Percentiles rank a stretch among this genome's conserved stretches.
These are phyloP conservation scores for Chiridota heheva DNA, from an alignment of 35 echinoderm and acorn worm species.

Conservation along the genomic window DNA sequence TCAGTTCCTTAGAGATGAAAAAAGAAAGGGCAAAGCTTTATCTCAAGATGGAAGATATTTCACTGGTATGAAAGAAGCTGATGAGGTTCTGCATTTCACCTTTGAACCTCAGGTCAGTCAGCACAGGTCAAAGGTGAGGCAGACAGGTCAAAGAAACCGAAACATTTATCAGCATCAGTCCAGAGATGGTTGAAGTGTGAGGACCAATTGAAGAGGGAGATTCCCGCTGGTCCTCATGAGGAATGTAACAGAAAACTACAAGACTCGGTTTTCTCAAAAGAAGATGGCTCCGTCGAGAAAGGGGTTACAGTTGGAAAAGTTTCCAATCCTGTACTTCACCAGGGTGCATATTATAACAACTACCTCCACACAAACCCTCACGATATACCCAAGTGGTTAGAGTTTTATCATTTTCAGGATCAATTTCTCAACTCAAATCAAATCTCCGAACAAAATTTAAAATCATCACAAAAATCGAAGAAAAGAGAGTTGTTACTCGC, in stretches of 20 bases:
- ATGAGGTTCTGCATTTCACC: background rate
- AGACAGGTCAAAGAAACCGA: no score
- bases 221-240: constrained; percentile 73
- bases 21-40: constrained; percentile 59
- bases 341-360: constrained; percentile 55
- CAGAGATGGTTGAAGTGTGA: background rate
- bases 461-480: constrained; percentile 13
- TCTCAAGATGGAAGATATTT: constrained; percentile 59
- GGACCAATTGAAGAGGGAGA: constrained; percentile 1
- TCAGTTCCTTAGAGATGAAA: constrained; percentile 15
- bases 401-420: constrained; percentile 91
- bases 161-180: constrained; percentile 5
- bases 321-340: constrained; percentile 9
- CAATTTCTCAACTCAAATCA: constrained; percentile 21
- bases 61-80: constrained; percentile 7
- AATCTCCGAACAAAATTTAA: background rate
- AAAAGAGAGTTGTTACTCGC: constrained; percentile 43
- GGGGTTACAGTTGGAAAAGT: background rate
- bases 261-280: background rate
- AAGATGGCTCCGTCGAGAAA: background rate
- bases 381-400: constrained; percentile 73
- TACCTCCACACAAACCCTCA: constrained; percentile 69
- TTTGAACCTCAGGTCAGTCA: no score
- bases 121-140: background rate
- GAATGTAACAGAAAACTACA: constrained; percentile 24